Base-by-base conservation (phyloP, 92 coral and sea anemone genomes). In the Zoanthus gigantus region DNA sequence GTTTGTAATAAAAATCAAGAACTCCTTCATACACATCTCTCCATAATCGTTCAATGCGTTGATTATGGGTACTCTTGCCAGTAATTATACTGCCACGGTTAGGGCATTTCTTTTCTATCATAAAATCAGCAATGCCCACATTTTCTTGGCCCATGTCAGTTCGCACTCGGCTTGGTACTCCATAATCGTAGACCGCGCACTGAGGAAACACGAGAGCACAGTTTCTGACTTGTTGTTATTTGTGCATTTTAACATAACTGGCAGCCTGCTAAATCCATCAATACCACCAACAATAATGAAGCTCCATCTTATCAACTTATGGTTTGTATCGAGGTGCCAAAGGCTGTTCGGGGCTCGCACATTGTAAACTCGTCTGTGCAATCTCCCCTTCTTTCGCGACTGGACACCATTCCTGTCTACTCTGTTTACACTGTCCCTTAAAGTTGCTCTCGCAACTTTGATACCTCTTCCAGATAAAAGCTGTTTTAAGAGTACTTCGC, bases 261-360 rank as follows among this genome's bases (percentile, higher is more conserved):
- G 91, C 82, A 80, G 32, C 50, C 80, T 61, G 28, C 80, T 79
- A 56, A 71, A 72, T 53, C 82, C 87, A 75, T 88, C 91, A 45
- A 88, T 80, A 23, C 88, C 91, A 32, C 91, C 91, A 71, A 81
- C 77, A 80, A 88, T 72, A n/a, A 88, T 78, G 37, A 88, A 71
- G 28, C 71, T 88, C 91, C 91, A 82, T 14, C 91, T 66, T 54
- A 88, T 73, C 30, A 80, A 17, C 79, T 88, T 88, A 42, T 88
- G 91, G 54, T 88, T 81, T 12, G 88, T 80, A 30, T 80, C 91
- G 46, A 80, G 61, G 71, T 88, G 87, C 87, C 82, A 79, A 45
- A 88, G 63, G 18, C 67, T 60, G 67, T 14, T 60, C 67, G 67
- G 67, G 60, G 78, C 87, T 68, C 58, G 16, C 11, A 88, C 82